Percentiles rank a stretch among this genome's conserved stretches.
phyloP scores from a whole-genome alignment of 1,140 invertebrate genomes.

The Oncopeltus fasciatus region DNA sequence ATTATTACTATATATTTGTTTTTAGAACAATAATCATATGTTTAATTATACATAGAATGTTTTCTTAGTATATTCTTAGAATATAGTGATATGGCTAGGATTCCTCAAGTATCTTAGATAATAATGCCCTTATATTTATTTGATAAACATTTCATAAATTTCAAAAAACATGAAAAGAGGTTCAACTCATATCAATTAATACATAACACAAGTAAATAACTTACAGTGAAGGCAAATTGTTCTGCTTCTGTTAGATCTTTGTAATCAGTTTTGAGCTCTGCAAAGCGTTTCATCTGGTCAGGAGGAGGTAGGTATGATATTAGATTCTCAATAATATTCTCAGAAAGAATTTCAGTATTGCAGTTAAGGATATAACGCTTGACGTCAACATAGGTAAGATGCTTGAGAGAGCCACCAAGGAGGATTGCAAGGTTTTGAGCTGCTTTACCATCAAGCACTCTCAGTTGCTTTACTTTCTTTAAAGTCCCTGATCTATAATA shows the following conservation, averaged over 20 bases:
- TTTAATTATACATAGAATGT: too few relatives aligned
- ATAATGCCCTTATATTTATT: background rate
- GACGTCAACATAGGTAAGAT: slow-evolving; percentile 70
- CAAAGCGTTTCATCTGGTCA: slow-evolving; percentile 71
- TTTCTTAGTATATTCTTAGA: too few relatives aligned
- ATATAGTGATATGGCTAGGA: too few relatives aligned
- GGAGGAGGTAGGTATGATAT: slow-evolving; percentile 79
- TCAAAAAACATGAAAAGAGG: too few relatives aligned
- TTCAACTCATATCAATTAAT: too few relatives aligned
- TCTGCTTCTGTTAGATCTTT: slow-evolving; percentile 83
- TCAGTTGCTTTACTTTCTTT: slow-evolving; percentile 82
- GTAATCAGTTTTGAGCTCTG: slow-evolving; percentile 57
- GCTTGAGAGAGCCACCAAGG: slow-evolving; percentile 75
- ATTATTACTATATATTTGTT: too few relatives aligned
- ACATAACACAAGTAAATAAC: too few relatives aligned
- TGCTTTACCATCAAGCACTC: slow-evolving; percentile 79
- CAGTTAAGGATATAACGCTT: slow-evolving; percentile 69
- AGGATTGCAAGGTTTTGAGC: slow-evolving; percentile 93
- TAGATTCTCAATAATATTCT: slow-evolving; percentile 66
- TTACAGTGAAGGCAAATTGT: slow-evolving; percentile 85
- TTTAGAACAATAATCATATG: too few relatives aligned
- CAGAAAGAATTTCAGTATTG: slow-evolving; percentile 67
- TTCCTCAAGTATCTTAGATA: too few relatives aligned
- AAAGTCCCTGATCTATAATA: slow-evolving; percentile 39
- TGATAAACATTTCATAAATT: background rate